Evolutionary conservation across 1,140 invertebrate genomes (phyloP), one percentile per base, ranked within the genome.

Genomic region (Nixonia krombeini): DNA sequence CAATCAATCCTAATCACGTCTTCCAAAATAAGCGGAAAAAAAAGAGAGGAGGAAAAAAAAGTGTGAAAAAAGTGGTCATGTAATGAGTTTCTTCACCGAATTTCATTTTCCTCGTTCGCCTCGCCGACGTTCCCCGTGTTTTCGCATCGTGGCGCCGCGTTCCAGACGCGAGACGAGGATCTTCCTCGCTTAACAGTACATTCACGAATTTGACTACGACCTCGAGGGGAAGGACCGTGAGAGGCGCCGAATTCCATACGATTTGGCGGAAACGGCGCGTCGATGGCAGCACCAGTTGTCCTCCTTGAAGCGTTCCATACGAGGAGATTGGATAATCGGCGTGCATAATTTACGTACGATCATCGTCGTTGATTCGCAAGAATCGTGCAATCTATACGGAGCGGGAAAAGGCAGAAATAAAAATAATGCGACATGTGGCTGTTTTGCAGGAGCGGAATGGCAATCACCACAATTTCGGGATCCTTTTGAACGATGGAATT

Each of bases 211-310:
- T 2, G 2, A 12, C 2, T 8, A 8, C 29, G 10, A 31, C 29
- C 29, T 31, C 29, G 29, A 12, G 3, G 2, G 29, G 2, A 2
- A 12, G 9, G 29, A 2, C 29, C 2, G 10, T 9, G 10, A 12
- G 29, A 31, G 29, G 8, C 8, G 2, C 29, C 8, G 29, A 31
- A 12, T 4, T 31, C 8, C 29, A 31, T 31, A 4, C 29, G 29
- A 4, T 31, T 31, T 31, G 2, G 29, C 29, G 29, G 29, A 31
- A 31, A 31, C 8, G 29, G 29, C 8, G 29, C 13, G 18, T 12
- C 29, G 42, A 18, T 29, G 29, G 15, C 25, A 31, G 15, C 42
- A 46, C 26, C 28, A 31, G 42, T 46, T 46, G 42, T 46, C 42
- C 42, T 46, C 42, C 29, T 31, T 31, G 29, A 31, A 8, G 29